These are phyloP conservation scores for Python bivittatus DNA, from an alignment of 2,113 vertebrate genomes.

Conservation along the genomic window DNA sequence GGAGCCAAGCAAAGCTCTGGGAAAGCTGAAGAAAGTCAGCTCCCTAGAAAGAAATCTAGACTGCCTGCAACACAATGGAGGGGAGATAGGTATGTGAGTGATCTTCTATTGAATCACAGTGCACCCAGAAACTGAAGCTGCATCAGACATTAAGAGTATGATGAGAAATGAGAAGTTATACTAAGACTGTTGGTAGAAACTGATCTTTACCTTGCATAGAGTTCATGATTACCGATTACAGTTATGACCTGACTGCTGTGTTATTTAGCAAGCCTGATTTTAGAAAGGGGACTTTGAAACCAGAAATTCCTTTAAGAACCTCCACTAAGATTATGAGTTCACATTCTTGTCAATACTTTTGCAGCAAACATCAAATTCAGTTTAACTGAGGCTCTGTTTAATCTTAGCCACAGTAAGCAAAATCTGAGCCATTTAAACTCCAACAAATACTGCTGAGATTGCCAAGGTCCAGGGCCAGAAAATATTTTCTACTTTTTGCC, in stretches of 20 bases:
- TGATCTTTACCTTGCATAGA: neutral
- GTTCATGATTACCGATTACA: slow-evolving; percentile 12
- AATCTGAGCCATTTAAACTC: slow-evolving; percentile 46
- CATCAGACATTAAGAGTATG: neutral
- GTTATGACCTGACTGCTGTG: neutral
- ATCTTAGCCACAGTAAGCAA: slow-evolving; percentile 48
- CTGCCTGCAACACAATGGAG: neutral
- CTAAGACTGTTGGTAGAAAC: neutral
- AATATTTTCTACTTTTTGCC: slow-evolving; percentile 30
- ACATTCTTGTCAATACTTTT: slow-evolving; percentile 11
- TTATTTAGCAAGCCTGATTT: neutral
- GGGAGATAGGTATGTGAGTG: neutral
- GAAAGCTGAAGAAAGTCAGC: neutral
- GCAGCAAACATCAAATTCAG: slow-evolving; percentile 48
- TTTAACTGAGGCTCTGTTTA: slow-evolving; percentile 43
- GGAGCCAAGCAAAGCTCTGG: neutral
- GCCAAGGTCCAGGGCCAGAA: slow-evolving; percentile 48
- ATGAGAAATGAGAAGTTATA: neutral
- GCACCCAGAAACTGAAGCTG: neutral
- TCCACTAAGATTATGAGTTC: neutral
- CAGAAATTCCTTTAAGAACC: slow-evolving; percentile 28
- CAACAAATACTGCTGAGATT: slow-evolving; percentile 43
- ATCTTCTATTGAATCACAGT: neutral
- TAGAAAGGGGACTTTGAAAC: slow-evolving; percentile 26
- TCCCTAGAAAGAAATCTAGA: neutral